A percentile compares a stretch with the other conserved stretches of the same genome.
These are phyloP conservation scores for Corythaixoides concolor DNA, from an alignment of 2,113 vertebrate species.

Conservation along the genomic window DNA sequence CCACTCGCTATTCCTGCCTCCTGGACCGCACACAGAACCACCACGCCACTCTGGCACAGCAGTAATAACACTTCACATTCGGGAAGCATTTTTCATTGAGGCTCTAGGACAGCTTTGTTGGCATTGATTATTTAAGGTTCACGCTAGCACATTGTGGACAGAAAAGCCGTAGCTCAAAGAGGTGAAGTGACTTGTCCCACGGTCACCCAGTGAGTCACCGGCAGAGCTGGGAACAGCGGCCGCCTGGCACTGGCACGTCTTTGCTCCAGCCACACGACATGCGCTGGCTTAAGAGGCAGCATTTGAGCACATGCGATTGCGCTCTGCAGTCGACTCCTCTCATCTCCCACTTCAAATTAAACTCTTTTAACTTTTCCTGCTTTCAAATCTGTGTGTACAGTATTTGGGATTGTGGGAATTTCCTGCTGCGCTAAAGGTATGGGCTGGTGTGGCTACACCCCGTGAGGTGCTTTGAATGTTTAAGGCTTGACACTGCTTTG, in stretches of 20 bases:
- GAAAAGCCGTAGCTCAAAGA: neutral
- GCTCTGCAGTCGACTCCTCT: neutral
- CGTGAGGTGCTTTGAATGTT: neutral
- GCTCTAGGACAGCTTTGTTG: neutral
- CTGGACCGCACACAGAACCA: accelerated
- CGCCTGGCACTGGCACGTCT: neutral
- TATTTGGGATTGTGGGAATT: neutral
- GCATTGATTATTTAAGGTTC: neutral
- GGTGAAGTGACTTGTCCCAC: neutral
- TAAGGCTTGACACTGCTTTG: neutral
- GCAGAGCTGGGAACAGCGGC: neutral
- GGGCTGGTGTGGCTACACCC: neutral
- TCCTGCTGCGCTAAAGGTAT: neutral
- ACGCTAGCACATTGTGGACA: neutral
- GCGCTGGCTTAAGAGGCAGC: neutral
- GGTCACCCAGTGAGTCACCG: neutral
- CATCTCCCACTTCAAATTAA: neutral
- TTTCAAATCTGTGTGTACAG: neutral
- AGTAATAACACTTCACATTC: neutral
- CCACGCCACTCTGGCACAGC: neutral
- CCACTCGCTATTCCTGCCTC: neutral
- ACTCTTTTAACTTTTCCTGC: neutral
- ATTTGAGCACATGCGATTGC: neutral
- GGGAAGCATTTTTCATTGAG: neutral
- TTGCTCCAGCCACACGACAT: neutral